These are phyloP conservation scores for Ferdinandea cuprea DNA, from an alignment of 2,888 invertebrate species.

Conservation along the genomic window DNA sequence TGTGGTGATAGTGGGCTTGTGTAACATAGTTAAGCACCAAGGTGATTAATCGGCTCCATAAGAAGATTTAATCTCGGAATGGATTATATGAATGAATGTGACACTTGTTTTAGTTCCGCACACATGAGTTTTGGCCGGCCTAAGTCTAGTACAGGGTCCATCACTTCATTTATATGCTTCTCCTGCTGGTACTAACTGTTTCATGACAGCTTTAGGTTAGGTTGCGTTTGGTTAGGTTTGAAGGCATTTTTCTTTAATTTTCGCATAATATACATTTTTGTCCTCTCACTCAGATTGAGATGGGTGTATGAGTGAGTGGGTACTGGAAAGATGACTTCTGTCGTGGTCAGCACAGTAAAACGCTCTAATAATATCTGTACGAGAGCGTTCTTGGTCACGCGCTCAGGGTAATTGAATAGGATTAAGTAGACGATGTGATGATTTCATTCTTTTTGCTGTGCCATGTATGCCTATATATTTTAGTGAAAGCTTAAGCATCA, in stretches of 20 bases:
- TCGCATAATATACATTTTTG: slow-evolving; percentile 3
- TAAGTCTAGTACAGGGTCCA: slow-evolving; percentile 34
- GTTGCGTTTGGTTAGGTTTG: neutral
- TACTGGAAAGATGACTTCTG: slow-evolving; percentile 4
- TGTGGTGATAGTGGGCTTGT: slow-evolving; percentile 9
- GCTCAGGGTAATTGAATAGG: slow-evolving; percentile 54
- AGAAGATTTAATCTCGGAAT: slow-evolving; percentile 62
- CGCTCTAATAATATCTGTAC: slow-evolving; percentile 4
- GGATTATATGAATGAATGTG: slow-evolving; percentile 64
- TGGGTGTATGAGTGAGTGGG: slow-evolving; percentile 13
- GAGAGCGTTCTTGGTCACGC: slow-evolving; percentile 43
- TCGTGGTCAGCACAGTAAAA: slow-evolving; percentile 29
- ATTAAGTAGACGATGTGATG: slow-evolving; percentile 61
- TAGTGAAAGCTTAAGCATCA: slow-evolving; percentile 37
- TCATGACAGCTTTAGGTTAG: slow-evolving; percentile 30
- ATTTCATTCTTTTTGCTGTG: slow-evolving; percentile 45
- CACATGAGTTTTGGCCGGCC: slow-evolving; percentile 42
- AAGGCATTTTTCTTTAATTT: slow-evolving; percentile 31
- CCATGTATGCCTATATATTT: slow-evolving; percentile 14
- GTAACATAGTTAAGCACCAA: slow-evolving; percentile 44
- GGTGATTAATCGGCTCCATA: slow-evolving; percentile 59
- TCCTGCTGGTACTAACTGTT: slow-evolving; percentile 11
- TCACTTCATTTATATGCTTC: slow-evolving; percentile 55
- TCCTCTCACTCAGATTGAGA: neutral
- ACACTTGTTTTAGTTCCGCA: slow-evolving; percentile 59